phyloP scores from a whole-genome alignment of 2,888 invertebrate genomes.

The Polymixis flavicincta region DNA sequence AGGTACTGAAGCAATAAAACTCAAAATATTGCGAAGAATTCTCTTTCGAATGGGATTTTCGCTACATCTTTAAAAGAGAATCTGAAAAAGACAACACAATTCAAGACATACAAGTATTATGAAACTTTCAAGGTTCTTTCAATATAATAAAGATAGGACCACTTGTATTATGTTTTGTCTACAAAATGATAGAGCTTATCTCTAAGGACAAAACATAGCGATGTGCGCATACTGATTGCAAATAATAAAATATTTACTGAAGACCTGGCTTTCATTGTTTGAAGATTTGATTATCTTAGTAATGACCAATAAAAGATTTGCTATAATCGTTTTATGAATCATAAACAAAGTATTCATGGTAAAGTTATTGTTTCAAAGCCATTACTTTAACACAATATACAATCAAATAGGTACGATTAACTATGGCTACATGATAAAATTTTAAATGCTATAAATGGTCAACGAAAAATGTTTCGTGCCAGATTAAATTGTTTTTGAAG shows the following conservation, averaged over 20 bases:
- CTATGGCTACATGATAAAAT: conserved; percentile 11
- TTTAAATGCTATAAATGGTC: not conserved
- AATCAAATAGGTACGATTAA: not conserved
- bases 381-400: not conserved
- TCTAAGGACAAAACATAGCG: conserved; percentile 30
- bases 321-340: conserved; percentile 44
- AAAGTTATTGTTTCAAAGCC: conserved; percentile 6
- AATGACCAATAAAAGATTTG: conserved; percentile 44
- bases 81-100: not conserved
- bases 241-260: conserved; percentile 43
- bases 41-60: not conserved
- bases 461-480: not conserved
- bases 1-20: not conserved
- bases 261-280: conserved; percentile 25
- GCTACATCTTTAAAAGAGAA: not conserved
- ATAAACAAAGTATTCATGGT: conserved; percentile 18
- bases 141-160: conserved; percentile 13
- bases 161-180: conserved; percentile 12
- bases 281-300: conserved; percentile 38
- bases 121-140: conserved; percentile 8
- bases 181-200: conserved; percentile 24
- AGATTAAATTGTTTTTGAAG: not conserved
- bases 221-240: conserved; percentile 10
- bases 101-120: not conserved
- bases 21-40: not conserved